These are phyloP conservation scores for Doris montereyensis DNA, from an alignment of 2,888 invertebrate species.

Conservation along the genomic window DNA sequence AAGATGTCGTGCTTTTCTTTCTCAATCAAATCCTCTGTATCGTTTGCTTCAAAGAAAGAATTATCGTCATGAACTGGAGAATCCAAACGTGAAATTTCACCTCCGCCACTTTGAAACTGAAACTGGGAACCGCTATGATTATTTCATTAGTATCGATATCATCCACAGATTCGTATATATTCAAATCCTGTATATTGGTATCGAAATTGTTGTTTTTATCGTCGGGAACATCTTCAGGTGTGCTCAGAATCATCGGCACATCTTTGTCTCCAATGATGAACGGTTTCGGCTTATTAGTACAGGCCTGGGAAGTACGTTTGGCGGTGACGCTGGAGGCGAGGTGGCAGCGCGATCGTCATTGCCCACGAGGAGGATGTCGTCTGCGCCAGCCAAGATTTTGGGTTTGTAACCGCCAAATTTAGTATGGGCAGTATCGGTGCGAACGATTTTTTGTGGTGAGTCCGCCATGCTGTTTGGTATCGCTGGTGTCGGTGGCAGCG, in stretches of 20 bases:
- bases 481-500: too few relatives aligned
- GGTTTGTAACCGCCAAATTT: slow-evolving; percentile 46
- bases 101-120: too few relatives aligned
- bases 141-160: too few relatives aligned
- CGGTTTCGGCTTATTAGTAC: slow-evolving; percentile 28
- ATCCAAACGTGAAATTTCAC: too few relatives aligned
- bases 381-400: slow-evolving; percentile 35
- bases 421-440: slow-evolving; percentile 30
- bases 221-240: slow-evolving; percentile 12
- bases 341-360: background rate
- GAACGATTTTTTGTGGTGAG: slow-evolving; percentile 29
- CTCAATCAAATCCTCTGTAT: too few relatives aligned
- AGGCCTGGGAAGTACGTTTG: background rate
- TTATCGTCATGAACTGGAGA: too few relatives aligned
- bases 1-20: too few relatives aligned
- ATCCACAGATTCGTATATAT: too few relatives aligned
- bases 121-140: too few relatives aligned
- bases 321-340: background rate
- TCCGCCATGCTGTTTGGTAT: too few relatives aligned
- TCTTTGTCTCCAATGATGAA: slow-evolving; percentile 47
- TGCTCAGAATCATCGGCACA: slow-evolving; percentile 42
- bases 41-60: too few relatives aligned
- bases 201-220: slow-evolving; percentile 28
- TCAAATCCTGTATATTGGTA: too few relatives aligned
- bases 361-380: slow-evolving; percentile 3